Evolutionary conservation across 2,888 invertebrate species (phyloP), one percentile per base, ranked within the genome.

Genomic region (Himalopsyche kuldschensis): DNA sequence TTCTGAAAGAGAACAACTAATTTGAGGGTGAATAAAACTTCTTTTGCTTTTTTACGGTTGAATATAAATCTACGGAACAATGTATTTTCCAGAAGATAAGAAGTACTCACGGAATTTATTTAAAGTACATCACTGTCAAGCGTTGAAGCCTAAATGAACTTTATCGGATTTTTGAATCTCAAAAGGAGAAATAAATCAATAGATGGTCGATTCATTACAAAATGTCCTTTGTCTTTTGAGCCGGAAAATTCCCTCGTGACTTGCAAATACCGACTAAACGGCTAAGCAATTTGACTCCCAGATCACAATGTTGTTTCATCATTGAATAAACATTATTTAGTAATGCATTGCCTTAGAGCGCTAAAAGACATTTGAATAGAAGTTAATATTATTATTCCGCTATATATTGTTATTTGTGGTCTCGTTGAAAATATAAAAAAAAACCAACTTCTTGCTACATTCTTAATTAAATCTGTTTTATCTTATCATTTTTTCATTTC

Each of bases 181-280:
- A 55, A 55, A 55, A 55, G 20, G 2, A 11, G 31, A 75, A 75
- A 75, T 75, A 75, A 75, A 75, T 75, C 75, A 75, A 75, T 75
- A 17, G 75, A 30, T 75, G 15, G 75, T 69, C 75, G 20, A 75
- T 75, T 32, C 31, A 31, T 31, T 75, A 31, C 30, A 31, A 31
- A 75, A n/a, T 75, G 75, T 75, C 75, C 31, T 75, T 75, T 75
- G 75, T 75, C n/a, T 32, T 75, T 75, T 30, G 32, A 75, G 75
- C 31, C 55, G 24, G 55, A 24, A 55, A 55, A 55, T 55, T 55
- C 24, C 55, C 20, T 55, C 55, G 24, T 55, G 55, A 55, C 55
- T 55, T 55, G 55, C 55, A 55, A 55, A 55, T 55, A 6, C 20
- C 55, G 55, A 20, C 20, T 55, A 55, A 55, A 20, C 55, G 24